Evolutionary conservation across 2,113 vertebrate genomes (phyloP), one percentile per base, ranked within the genome.

Genomic region (Pseudolaguvia tuberculata): DNA sequence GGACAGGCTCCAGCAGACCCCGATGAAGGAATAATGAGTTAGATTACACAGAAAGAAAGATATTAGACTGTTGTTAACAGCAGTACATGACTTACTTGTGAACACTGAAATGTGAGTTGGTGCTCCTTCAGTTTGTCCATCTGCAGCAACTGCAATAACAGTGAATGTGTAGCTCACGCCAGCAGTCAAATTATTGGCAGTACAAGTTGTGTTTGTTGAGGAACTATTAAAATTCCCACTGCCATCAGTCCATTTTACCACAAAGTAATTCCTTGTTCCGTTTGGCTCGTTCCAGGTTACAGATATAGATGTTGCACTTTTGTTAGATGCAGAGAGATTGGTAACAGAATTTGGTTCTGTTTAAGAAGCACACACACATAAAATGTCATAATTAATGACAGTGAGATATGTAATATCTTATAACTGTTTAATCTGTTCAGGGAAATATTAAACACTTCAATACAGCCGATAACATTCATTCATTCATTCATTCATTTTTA

Each of bases 131-230:
- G 13, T 57, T 7, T 47, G 15, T 0, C 0, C 0, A 71, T 71
- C 69, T 45, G 35, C 53, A 71, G 69, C 69, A 27, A 71, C 75
- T 21, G 45, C 63, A 0, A 87, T 86, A 77, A 66, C 58, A 4
- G 90, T 27, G 91, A 93, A 61, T 35, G 27, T 59, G 56, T 58
- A 58, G 25, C 2, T 58, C 27, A 58, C 6, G 15, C 92, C 93
- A 31, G 92, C 83, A 7, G 0, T 59, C 50, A 95, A 81, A 0
- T 2, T 0, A 0, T 0, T 0, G 39, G 92, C 31, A 0, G 0
- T 6, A 52, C 29, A 21, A 0, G 8, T 8, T 0, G 48, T 27
- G 35, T 13, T 21, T 2, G 1, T 8, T 20, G 2, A 77, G 70
- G 27, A 42, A 71, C 0, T 5, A 0, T 2, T 0, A 7, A 2